Base-by-base conservation (phyloP, 2,797 vertebrate species). In the Phrynocephalus vlangalii region DNA sequence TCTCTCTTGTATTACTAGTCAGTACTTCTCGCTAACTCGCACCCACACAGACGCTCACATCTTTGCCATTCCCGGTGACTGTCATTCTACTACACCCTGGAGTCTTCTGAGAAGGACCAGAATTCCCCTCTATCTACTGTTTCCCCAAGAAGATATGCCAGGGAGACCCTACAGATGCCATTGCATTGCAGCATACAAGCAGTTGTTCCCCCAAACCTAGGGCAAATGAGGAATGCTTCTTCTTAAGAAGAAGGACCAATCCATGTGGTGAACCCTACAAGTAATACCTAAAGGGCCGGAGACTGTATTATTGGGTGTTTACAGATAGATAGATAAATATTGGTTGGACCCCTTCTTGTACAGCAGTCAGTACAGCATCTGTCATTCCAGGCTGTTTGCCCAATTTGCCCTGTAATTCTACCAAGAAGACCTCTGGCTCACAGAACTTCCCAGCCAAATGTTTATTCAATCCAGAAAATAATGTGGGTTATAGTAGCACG, bases 391-490 rank as follows among this genome's bases (percentile, higher is more conserved):
- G 6, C 48, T 33, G n/a, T 70, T 78, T 83, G 63, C 30, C 11
- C 24, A 38, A 56, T 48, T 56, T 77, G 38, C 75, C 4, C 66
- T 22, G 83, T 38, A 60, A 63, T 83, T n/a, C 70, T 50, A 86
- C 18, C 15, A 50, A 87, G 28, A 22, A 68, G 56, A 66, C 79
- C 80, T 82, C 60, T 87, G 63, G 30, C 63, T 83, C 86, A 60
- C 20, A 78, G 24, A 60, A 63, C 28, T 82, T 44, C n/a, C 38
- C 22, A 68, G 44, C 72, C 63, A 83, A 78, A 24, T 70, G 68
- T 67, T 75, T 87, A 82, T 56, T 70, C 22, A 77, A 20, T 70
- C 6, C 30, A 70, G 38, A 73, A 86, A 86, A 82, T 82, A 73
- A 81, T 22, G 26, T 82, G 30, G 33, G 60, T 77, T 76, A 68